These are phyloP conservation scores for Drosophila prostipennis DNA, from an alignment of 2,888 invertebrate species.

Conservation along the genomic window DNA sequence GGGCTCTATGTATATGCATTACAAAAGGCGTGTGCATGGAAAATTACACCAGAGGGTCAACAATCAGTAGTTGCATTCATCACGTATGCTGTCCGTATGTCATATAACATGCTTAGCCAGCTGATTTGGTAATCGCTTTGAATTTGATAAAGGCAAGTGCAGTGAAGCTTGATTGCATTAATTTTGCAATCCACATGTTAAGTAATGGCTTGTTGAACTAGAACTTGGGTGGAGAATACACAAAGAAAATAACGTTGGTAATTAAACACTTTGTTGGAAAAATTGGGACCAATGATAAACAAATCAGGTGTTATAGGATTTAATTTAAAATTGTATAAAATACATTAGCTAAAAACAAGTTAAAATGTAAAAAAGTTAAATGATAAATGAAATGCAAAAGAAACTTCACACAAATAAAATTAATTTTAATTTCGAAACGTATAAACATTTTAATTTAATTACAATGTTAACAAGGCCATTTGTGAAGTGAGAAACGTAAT, in stretches of 20 bases:
- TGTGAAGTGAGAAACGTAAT: not conserved
- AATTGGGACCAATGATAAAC: not conserved
- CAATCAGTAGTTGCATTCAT: conserved; percentile 18
- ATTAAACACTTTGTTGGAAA: not conserved
- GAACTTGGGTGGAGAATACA: conserved; percentile 15
- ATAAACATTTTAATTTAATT: not conserved
- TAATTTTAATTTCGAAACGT: not conserved
- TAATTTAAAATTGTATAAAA: not conserved
- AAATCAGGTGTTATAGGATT: too few species aligned
- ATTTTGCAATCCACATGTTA: conserved; percentile 27
- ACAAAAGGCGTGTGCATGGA: conserved; percentile 46
- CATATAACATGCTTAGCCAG: conserved; percentile 43
- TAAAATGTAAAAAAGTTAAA: too few species aligned
- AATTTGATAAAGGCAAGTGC: conserved; percentile 21
- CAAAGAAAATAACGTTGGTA: not conserved
- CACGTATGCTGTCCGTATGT: conserved; percentile 29
- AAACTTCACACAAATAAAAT: too few species aligned
- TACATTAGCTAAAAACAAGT: too few species aligned
- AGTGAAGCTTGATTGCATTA: conserved; percentile 12
- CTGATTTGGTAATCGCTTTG: conserved; percentile 52
- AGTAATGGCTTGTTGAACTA: conserved; percentile 26
- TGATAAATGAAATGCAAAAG: too few species aligned
- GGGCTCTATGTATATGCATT: conserved; percentile 1
- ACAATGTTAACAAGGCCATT: not conserved
- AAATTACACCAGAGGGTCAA: conserved; percentile 49